Evolutionary conservation across 2,888 invertebrate genomes (phyloP).

Genomic region (Allygus modestus): DNA sequence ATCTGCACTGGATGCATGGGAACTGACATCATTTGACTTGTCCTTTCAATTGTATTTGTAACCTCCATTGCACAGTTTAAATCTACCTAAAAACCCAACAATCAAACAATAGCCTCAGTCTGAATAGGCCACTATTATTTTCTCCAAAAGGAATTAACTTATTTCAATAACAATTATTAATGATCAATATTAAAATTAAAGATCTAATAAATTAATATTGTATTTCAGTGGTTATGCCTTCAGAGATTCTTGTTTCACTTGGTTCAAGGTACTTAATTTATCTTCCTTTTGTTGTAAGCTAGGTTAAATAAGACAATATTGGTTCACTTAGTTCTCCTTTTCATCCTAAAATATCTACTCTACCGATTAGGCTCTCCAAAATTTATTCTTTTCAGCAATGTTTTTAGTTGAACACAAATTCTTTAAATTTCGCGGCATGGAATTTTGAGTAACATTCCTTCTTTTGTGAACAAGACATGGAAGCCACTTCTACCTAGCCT

Average conservation of each 20-base stretch:
- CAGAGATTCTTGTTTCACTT: no score
- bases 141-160: no score
- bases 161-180: no score
- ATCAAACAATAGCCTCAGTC: no score
- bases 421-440: conserved; percentile 64
- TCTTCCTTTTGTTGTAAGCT: neutral
- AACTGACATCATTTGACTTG: conserved; percentile 51
- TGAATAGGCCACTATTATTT: no score
- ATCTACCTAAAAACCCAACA: neutral
- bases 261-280: no score
- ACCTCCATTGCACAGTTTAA: conserved; percentile 26
- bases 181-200: no score
- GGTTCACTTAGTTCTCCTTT: neutral
- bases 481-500: conserved; percentile 66
- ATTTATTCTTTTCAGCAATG: neutral
- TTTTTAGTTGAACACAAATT: neutral
- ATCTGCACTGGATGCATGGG: conserved; percentile 60
- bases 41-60: neutral
- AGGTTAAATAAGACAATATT: no score
- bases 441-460: conserved; percentile 42
- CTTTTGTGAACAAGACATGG: conserved; percentile 60
- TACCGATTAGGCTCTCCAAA: neutral
- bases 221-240: no score
- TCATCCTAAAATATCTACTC: neutral
- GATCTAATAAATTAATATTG: no score